Conservation (phyloP, 37 sponge, comb jelly and placozoan species). For the Axinella damicornis region DNA sequence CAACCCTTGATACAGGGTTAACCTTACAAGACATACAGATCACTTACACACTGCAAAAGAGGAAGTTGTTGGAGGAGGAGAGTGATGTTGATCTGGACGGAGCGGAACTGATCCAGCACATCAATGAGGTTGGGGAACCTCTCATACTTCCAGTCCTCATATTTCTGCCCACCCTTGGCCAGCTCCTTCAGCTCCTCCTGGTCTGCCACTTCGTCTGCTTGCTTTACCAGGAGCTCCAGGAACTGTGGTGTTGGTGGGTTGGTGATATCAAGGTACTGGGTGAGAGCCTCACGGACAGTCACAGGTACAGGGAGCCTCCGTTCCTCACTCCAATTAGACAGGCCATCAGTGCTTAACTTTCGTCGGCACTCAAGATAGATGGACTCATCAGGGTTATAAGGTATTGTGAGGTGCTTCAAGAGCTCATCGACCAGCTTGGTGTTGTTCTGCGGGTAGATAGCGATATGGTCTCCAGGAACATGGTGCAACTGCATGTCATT, state of each 20-base stretch:
- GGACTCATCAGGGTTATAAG: conserved; percentile 67
- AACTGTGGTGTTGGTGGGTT: conserved; percentile 88
- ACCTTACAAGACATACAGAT: not conserved
- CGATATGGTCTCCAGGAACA: conserved; percentile 87
- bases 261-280: conserved; percentile 86
- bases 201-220: conserved; percentile 56
- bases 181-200: conserved; percentile 62
- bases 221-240: conserved; percentile 68
- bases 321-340: conserved; percentile 53
- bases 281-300: conserved; percentile 80
- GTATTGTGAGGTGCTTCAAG: conserved; percentile 42
- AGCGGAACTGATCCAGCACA: conserved; percentile 79
- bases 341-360: not conserved
- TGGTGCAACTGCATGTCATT: conserved; percentile 7
- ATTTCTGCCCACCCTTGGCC: conserved; percentile 70
- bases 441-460: conserved; percentile 81
- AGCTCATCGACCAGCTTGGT: conserved; percentile 63
- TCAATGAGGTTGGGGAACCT: conserved; percentile 77
- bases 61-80: conserved; percentile 78
- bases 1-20: too few species aligned
- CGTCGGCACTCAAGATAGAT: conserved; percentile 63
- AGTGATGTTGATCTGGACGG: conserved; percentile 73
- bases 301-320: conserved; percentile 65
- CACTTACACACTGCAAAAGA: conserved; percentile 86
- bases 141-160: conserved; percentile 93